Percentiles rank a stretch among this genome's conserved stretches.
These are phyloP conservation scores for Sweltsa coloradensis DNA, from an alignment of 1,140 invertebrate genomes.

Conservation along the genomic window DNA sequence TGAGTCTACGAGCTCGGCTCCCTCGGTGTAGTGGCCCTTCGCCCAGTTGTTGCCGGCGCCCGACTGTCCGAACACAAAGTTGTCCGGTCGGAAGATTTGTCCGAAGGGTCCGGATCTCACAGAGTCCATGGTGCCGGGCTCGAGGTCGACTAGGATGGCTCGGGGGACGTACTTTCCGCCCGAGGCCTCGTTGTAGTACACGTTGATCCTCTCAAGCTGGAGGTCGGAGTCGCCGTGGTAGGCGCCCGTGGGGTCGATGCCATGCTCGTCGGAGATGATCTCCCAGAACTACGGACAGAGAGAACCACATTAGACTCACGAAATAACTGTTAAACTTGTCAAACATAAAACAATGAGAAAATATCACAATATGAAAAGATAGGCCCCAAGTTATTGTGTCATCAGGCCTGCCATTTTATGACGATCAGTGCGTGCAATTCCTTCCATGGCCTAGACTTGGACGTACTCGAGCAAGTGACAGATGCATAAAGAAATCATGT, in stretches of 20 bases:
- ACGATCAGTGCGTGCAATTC: too few species aligned
- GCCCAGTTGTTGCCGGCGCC: conserved; percentile 79
- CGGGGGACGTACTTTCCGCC: conserved; percentile 85
- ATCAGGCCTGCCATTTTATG: too few species aligned
- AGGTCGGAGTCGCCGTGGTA: conserved; percentile 78
- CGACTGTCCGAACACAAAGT: conserved; percentile 75
- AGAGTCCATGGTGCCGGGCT: conserved; percentile 91
- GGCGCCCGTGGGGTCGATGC: conserved; percentile 75
- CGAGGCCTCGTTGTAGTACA: conserved; percentile 85
- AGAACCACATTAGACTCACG: too few species aligned
- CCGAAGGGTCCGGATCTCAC: conserved; percentile 80
- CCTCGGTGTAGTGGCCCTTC: conserved; percentile 86
- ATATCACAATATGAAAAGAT: too few species aligned
- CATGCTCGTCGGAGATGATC: conserved; percentile 85
- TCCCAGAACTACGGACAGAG: conserved; percentile 60
- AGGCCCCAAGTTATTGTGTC: too few species aligned
- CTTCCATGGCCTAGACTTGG: too few species aligned
- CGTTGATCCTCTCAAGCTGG: conserved; percentile 81
- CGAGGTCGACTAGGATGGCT: conserved; percentile 81
- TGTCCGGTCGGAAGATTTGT: conserved; percentile 77
- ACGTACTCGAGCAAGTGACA: too few species aligned
- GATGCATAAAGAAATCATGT: too few species aligned
- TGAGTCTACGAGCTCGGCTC: conserved; percentile 70
- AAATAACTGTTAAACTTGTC: too few species aligned
- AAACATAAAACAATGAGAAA: too few species aligned